Evolutionary conservation across 2,113 vertebrate species (phyloP).

Genomic region (Tapirus terrestris): DNA sequence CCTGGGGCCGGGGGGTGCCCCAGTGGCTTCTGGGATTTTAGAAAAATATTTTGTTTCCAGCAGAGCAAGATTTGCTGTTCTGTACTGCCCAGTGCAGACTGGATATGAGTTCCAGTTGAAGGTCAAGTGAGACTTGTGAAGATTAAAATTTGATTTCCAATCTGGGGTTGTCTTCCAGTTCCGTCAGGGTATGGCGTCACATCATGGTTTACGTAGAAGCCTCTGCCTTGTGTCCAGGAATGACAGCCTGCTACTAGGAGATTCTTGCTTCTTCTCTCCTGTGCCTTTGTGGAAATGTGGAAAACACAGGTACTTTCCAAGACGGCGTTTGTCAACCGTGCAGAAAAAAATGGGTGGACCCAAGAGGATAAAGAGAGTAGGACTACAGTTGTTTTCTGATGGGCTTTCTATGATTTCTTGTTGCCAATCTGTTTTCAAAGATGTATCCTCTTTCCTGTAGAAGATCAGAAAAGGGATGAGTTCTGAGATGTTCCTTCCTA

Average conservation of each 20-base stretch:
- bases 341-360: rapidly evolving
- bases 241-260: neutral
- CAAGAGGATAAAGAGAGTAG: neutral
- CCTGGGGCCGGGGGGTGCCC: neutral
- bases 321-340: rapidly evolving
- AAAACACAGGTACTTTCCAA: neutral
- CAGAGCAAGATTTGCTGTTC: neutral
- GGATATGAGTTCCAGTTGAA: neutral
- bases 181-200: too few relatives aligned
- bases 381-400: neutral
- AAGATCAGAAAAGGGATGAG: neutral
- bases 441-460: neutral
- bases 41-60: neutral
- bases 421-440: neutral
- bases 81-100: neutral
- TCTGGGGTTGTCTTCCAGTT: neutral
- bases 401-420: neutral
- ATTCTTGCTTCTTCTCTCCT: neutral
- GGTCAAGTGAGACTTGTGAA: neutral
- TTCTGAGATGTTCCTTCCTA: neutral
- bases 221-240: neutral
- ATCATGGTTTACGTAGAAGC: neutral
- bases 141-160: neutral
- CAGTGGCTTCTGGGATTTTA: neutral
- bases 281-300: neutral